Percentiles rank a stretch among this genome's conserved stretches.
These are phyloP conservation scores for Aphis gossypii DNA, from an alignment of 1,140 invertebrate species.

Conservation along the genomic window DNA sequence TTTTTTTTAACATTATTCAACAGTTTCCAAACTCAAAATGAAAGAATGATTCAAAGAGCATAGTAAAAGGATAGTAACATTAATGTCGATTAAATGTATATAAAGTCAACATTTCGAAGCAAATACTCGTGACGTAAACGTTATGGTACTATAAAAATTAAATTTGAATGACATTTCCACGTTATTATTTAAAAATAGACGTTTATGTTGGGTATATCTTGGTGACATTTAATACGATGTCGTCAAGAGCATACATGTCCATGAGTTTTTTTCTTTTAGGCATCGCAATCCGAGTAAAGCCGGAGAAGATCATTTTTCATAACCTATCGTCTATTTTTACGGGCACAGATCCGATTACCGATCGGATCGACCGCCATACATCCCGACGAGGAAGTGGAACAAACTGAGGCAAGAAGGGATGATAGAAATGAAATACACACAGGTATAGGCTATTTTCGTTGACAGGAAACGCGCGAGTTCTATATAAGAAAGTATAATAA, in stretches of 20 bases:
- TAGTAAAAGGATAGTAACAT: not conserved
- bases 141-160: not conserved
- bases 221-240: constrained; percentile 23
- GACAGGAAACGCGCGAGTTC: not conserved
- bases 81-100: not conserved
- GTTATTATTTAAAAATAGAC: constrained; percentile 18
- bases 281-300: not conserved
- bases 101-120: not conserved
- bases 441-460: constrained; percentile 10
- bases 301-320: constrained; percentile 27
- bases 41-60: not conserved
- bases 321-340: not conserved
- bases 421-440: not conserved
- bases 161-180: not conserved
- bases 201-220: not conserved
- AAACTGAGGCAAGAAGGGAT: not conserved
- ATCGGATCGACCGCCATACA: not conserved
- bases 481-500: not conserved
- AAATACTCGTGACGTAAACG: not conserved
- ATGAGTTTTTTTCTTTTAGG: not conserved
- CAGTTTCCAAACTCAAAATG: not conserved
- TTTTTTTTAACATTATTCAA: not conserved
- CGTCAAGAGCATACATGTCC: not conserved
- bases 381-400: not conserved
- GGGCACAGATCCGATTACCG: constrained; percentile 13